Base-by-base conservation (phyloP, 2,797 vertebrate species). In the Babyrousa celebensis region DNA sequence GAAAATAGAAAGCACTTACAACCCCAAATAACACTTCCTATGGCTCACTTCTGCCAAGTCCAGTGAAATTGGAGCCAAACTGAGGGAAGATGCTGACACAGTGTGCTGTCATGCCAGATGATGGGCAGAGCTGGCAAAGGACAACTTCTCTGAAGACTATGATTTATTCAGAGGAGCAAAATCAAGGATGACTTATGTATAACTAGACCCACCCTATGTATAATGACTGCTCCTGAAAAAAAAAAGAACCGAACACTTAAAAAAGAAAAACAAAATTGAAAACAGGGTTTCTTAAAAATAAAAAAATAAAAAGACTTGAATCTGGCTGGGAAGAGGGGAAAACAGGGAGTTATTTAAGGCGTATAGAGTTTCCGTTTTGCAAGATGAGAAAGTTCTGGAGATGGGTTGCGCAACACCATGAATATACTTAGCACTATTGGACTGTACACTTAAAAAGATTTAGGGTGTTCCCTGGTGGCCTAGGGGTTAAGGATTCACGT, bases 231-330 rank as follows among this genome's bases (percentile, higher is more conserved):
- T 75, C 54, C 48, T 74, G 65, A 52, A 70, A 77, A 48, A 48
- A 43, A 85, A 80, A 15, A 79, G 32, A 70, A 48, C 60, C 14
- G 29, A 74, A 63, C 16, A 23, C 1, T 4, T 18, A 20, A 18
- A 52, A 91, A 23, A 85, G 72, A 56, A 72, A 85, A 88, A 65
- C 17, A 11, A 40, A 82, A 72, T 56, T 80, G 29, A 90, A 92
- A 32, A 77, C 79, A 74, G 80, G 12, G 1, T 32, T 91, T 70
- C 75, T 96, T 80, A 80, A 92, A 95, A 91, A 88, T 36, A 36
- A 36, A 36, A 36, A 36, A 36, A 36, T 48, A 85, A 71, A 29
- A 93, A 92, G 86, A 70, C 2, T 5, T 52, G 21, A 68, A 78
- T 63, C 63, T 84, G 82, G 23, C 77, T 92, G 3, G 20, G 17